These are phyloP conservation scores for Stomatorhinus ivindoensis DNA, from an alignment of 2,113 vertebrate species.

Conservation along the genomic window DNA sequence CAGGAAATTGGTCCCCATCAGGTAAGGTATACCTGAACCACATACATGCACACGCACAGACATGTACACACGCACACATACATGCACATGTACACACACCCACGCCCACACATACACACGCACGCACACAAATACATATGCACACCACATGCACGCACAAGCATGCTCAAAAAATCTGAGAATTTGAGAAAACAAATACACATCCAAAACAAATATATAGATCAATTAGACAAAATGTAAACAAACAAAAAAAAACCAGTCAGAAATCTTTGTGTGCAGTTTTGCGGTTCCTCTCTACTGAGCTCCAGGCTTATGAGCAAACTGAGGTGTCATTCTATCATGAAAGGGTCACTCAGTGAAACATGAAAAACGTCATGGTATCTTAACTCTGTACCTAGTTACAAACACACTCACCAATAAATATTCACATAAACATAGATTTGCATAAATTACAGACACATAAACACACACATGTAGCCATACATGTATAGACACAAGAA, in stretches of 20 bases:
- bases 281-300: neutral
- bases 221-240: neutral
- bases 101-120: neutral
- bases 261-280: neutral
- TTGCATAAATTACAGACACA: neutral
- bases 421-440: neutral
- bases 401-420: neutral
- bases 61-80: too few relatives aligned
- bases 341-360: neutral
- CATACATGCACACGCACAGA: neutral
- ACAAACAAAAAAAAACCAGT: neutral
- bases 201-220: neutral
- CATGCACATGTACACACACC: neutral
- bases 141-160: neutral
- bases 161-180: neutral
- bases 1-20: too few relatives aligned
- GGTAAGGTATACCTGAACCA: neutral
- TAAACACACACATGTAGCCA: neutral
- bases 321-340: neutral
- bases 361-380: neutral
- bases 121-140: neutral
- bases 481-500: neutral
- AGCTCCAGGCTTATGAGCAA: neutral
- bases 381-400: neutral
- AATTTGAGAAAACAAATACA: neutral